Conservation (phyloP, 2,113 vertebrate species). For the Oryzias celebensis region DNA sequence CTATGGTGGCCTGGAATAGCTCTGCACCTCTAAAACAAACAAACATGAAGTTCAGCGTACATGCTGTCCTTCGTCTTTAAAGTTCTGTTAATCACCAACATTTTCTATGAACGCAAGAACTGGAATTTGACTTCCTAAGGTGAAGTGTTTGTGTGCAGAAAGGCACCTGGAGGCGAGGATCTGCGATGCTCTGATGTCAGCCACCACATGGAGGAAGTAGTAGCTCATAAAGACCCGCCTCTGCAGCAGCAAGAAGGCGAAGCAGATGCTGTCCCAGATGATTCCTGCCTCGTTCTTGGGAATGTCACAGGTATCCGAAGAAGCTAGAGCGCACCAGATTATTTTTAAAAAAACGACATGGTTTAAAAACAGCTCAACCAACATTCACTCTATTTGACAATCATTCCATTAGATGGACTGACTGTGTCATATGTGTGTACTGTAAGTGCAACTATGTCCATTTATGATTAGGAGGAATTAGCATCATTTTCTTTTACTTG, state of each 20-base stretch:
- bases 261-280: constrained; percentile 99
- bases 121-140: neutral
- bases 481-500: too few species aligned
- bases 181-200: constrained; percentile 95
- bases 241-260: constrained; percentile 94
- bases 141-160: neutral
- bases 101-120: neutral
- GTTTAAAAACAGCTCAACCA: too few species aligned
- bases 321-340: too few species aligned
- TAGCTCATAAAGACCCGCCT: constrained; percentile 98
- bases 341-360: too few species aligned
- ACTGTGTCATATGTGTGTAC: too few species aligned
- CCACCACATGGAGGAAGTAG: constrained; percentile 97
- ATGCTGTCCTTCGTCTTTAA: neutral
- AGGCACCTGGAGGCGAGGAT: constrained; percentile 94
- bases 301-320: constrained; percentile 77
- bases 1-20: constrained; percentile 97
- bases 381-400: too few species aligned
- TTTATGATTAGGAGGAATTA: too few species aligned
- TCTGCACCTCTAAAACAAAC: constrained; percentile 88
- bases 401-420: too few species aligned
- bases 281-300: constrained; percentile 93
- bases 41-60: neutral
- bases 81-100: neutral
- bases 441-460: too few species aligned